phyloP scores from a whole-genome alignment of 1,140 invertebrate genomes.

The Brevipalpus yothersi region DNA sequence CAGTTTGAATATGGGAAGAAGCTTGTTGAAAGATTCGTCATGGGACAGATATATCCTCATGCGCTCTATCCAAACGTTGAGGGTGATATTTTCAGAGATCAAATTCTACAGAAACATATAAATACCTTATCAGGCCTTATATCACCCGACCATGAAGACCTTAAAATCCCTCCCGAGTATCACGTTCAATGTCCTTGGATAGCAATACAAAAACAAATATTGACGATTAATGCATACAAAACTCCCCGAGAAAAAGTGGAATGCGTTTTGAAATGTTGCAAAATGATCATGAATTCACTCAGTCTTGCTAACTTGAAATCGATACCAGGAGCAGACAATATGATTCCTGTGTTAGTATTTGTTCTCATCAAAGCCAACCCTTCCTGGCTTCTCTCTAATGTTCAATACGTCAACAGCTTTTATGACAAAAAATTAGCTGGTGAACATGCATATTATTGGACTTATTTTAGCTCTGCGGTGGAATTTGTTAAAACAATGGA shows the following conservation, averaged over 20 bases:
- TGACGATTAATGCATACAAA: constrained; percentile 72
- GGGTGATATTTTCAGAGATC: constrained; percentile 70
- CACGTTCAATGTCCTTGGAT: constrained; percentile 84
- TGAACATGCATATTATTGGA: constrained; percentile 95
- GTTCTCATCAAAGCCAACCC: constrained; percentile 93
- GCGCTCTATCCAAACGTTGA: constrained; percentile 93
- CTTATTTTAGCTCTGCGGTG: constrained; percentile 81
- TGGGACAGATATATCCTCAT: constrained; percentile 67
- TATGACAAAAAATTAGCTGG: constrained; percentile 56
- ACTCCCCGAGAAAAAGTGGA: constrained; percentile 81
- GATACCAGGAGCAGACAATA: constrained; percentile 84
- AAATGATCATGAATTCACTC: constrained; percentile 66
- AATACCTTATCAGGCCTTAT: constrained; percentile 49
- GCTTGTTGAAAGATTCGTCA: constrained; percentile 31
- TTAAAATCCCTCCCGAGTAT: constrained; percentile 52
- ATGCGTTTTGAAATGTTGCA: constrained; percentile 59
- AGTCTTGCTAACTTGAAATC: constrained; percentile 47
- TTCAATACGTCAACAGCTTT: constrained; percentile 86
- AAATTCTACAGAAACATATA: constrained; percentile 69
- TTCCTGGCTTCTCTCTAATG: constrained; percentile 70
- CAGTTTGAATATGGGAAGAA: constrained; percentile 35
- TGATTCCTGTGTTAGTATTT: constrained; percentile 85
- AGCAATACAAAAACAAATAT: constrained; percentile 80
- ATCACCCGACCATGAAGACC: constrained; percentile 53
- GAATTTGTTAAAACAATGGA: constrained; percentile 98